These are phyloP conservation scores for Silurus meridionalis DNA, from an alignment of 2,113 vertebrate species.

Conservation along the genomic window DNA sequence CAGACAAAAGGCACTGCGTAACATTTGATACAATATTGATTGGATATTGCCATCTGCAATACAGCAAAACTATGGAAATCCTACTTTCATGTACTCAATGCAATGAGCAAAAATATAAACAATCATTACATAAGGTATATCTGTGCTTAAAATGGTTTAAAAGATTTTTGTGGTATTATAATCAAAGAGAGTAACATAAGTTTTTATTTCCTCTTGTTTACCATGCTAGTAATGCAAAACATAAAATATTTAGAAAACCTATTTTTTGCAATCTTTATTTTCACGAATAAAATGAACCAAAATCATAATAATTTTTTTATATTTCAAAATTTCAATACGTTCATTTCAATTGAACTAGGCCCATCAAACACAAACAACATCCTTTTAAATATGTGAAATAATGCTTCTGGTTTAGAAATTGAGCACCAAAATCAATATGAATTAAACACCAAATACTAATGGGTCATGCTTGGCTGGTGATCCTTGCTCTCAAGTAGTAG, in stretches of 20 bases:
- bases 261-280: conserved; percentile 34
- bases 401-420: conserved; percentile 45
- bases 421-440: conserved; percentile 35
- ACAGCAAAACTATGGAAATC: too few relatives aligned
- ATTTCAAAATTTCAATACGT: conserved; percentile 32
- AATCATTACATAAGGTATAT: too few relatives aligned
- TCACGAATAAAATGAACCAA: conserved; percentile 26
- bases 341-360: conserved; percentile 15
- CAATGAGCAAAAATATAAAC: too few relatives aligned
- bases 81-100: too few relatives aligned
- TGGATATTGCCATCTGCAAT: too few relatives aligned
- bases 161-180: too few relatives aligned
- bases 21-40: too few relatives aligned
- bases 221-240: background rate
- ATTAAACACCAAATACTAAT: background rate
- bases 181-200: too few relatives aligned
- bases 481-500: background rate
- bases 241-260: background rate
- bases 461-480: conserved; percentile 26
- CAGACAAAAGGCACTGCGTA: too few relatives aligned
- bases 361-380: conserved; percentile 22
- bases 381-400: conserved; percentile 55
- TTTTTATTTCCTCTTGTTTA: background rate
- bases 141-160: too few relatives aligned
- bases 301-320: conserved; percentile 14